Base-by-base conservation (phyloP, 2,888 invertebrate species). In the Homarus gammarus region DNA sequence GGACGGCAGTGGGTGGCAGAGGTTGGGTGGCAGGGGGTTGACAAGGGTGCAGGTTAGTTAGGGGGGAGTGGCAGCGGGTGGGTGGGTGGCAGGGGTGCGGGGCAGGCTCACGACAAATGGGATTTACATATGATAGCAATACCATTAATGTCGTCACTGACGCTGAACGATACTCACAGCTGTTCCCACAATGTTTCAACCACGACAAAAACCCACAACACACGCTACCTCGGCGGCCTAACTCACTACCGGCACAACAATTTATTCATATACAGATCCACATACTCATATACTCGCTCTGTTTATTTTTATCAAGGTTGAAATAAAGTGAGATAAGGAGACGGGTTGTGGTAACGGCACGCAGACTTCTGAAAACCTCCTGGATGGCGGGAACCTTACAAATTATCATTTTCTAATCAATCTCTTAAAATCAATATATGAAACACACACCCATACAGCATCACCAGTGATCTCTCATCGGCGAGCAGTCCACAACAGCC, bases 121-220 rank as follows among this genome's bases (percentile, higher is more conserved):
- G 86, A 86, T 86, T 86, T 86, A 86, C 86, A 86, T 86, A 86
- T 86, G 86, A 86, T 79, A 86, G 86, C 86, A 86, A 86, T 86
- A 86, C 86, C 86, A 86, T 86, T 86, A 86, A 86, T 86, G 86
- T 86, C 86, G 70, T 79, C 86, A 78, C 78, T 68, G 51, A 27
- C 79, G 72, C 68, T 49, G 86, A 86, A 70, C 78, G 86, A 78
- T 78, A 64, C 84, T 40, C 31, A 38, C 15, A 40, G 64, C 31
- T 61, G 15, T 40, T 33, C 38, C 44, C 77, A 68, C 5, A 86
- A 78, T 64, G 77, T 22, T 86, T 86, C 86, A 79, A 27, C 79
- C 78, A 64, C 33, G n/a, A n/a, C 33, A 3, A 36, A 40, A 79
- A 22, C 79, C 36, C 36, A 38, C n/a, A 61, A 10, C 10, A 56